Evolutionary conservation across 2,888 invertebrate species (phyloP), one percentile per base, ranked within the genome.

Genomic region (Drosophila pegasa): DNA sequence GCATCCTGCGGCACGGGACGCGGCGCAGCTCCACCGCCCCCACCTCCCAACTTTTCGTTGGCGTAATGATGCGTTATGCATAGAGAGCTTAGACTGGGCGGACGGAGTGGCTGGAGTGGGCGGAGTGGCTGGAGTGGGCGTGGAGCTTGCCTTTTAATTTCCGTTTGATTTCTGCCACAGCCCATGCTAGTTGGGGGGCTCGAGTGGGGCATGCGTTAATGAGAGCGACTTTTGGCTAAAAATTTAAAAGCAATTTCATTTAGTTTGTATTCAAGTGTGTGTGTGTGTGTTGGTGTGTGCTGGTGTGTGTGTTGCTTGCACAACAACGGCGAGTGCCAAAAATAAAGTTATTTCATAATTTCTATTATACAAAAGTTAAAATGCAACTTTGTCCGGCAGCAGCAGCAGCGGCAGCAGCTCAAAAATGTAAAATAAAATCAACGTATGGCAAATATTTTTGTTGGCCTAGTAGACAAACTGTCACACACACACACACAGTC

Each of bases 1-100:
- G 4, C 47, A 12, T 12, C 31, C 47, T 8, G 33, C 33, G 2
- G 14, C 4, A 14, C n/a, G 25, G 25, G 3, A 4, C 25, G 3
- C 25, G 25, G 25, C 25, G 1, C 14, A 2, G n/a, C 9, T n/a
- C 7, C 4, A 8, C 4, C 27, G 1, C 35, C 47, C 14, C 20
- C 3, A 27, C 16, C 27, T 3, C 45, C 52, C 60, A 76, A 63
- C 66, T 75, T 73, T 27, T 45, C 43, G 80, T 80, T 73, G 65
- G 78, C 70, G 78, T 82, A 82, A 82, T 82, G 87, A 82, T 78
- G 80, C 87, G 86, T 83, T 80, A 73, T 75, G 73, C 83, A 83
- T 66, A 72, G 70, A 54, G 59, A 61, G 60, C 38, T 70, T 56
- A 38, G 47, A 58, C 35, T 8, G n/a, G n/a, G n/a, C n/a, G 2